Base-by-base conservation (phyloP, 2,113 vertebrate species). In the Salminus brasiliensis region DNA sequence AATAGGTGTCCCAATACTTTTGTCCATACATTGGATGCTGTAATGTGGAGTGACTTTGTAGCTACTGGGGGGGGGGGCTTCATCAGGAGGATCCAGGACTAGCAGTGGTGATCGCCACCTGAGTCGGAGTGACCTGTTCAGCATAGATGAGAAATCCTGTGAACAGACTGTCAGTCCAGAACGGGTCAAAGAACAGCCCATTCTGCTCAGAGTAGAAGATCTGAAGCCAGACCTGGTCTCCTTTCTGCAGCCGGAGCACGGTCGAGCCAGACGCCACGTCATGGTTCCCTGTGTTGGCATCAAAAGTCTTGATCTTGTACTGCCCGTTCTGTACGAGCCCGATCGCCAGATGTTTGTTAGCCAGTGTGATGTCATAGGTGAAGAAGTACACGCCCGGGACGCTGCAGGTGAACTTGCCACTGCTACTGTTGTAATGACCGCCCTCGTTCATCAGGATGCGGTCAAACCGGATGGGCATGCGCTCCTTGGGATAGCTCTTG, bases 161-260 rank as follows among this genome's bases (percentile, higher is more conserved):
- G 85, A 99, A 99, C 47, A 97, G 93, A 85, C 98, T 98, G 88
- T 99, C 98, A 9, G 98, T 97, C 97, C 98, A 98, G 88, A 96
- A 98, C 0, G 97, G 97, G 88, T 99, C 98, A 3, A 97, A 98
- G 81, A 98, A 98, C 78, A 99, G 94, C 62, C 98, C 97, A 0
- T 99, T 99, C 89, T 99, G 97, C 88, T 97, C 98, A 0, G 97
- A 96, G 88, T 98, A 99, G 83, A 98, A 99, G 89, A 99, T 98
- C 90, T 99, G 98, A 76, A 99, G 92, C 97, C 97, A 99, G 10
- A 99, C 97, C 81, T 98, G 95, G 27, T 99, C 97, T 0, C 91
- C 89, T 67, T 86, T 85, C 83, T 95, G 93, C 79, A 98, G 91
- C 0, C 92, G 92, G 83, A 99, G 94, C 72, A 99, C 92, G 43